Evolutionary conservation across 2,797 vertebrate genomes (phyloP).

Genomic region (Gymnothorax reevesii): DNA sequence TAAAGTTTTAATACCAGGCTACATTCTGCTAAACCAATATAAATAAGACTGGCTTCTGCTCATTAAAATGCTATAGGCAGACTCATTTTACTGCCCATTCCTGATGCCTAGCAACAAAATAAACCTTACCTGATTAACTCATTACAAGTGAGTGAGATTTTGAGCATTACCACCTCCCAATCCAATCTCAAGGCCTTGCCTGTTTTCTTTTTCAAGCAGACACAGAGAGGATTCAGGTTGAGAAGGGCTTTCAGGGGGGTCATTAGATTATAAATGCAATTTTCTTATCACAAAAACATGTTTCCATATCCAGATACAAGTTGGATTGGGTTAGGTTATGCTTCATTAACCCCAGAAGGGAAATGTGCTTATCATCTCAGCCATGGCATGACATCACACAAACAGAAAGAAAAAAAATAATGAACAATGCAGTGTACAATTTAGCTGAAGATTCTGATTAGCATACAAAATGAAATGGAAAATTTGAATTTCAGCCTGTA

Average conservation of each 20-base stretch:
- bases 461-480: not conserved
- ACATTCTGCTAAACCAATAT: not conserved
- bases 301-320: not conserved
- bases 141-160: conserved; percentile 7
- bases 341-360: not conserved
- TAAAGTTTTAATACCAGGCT: not conserved
- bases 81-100: not conserved
- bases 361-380: not conserved
- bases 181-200: not conserved
- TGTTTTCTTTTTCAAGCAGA: not conserved
- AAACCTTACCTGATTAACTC: not conserved
- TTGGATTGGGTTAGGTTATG: not conserved
- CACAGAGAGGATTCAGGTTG: not conserved
- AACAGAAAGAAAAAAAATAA: not conserved
- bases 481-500: not conserved
- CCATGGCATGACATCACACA: not conserved
- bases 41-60: not conserved
- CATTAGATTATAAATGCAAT: conserved; percentile 5
- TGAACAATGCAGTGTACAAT: not conserved
- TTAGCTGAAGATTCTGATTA: not conserved
- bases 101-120: not conserved
- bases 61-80: not conserved
- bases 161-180: not conserved
- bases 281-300: not conserved
- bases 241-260: not conserved